Evolutionary conservation across 2,113 vertebrate species (phyloP), one percentile per base, ranked within the genome.

Genomic region (Coptodon rendalli): DNA sequence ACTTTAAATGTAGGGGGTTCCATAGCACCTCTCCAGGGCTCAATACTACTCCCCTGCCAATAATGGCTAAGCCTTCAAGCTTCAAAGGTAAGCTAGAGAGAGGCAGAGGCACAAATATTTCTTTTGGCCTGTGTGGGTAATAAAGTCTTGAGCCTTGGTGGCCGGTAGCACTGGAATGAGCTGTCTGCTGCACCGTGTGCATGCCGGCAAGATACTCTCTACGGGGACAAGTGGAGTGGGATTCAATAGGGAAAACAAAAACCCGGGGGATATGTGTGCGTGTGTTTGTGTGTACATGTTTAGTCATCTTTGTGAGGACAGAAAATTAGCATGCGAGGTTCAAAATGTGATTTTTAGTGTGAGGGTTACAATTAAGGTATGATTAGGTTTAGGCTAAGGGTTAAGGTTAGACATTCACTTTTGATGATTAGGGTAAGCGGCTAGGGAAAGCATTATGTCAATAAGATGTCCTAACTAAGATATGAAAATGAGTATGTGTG

Each of bases 1-100:
- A 97, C 97, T 98, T 97, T 97, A 97, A 94, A 97, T 96, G 94
- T 94, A 34, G 34, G 85, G 45, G 96, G 96, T 93, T 94, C 94
- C 89, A 93, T 96, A 96, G 96, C 97, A 97, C 94, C 96, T 94
- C 91, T 94, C 88, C 52, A 61, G 91, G 93, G 94, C 94, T 97
- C 96, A 96, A 96, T 97, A 97, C 94, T 94, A 4, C 95, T 80
- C 92, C 87, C 79, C 84, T 90, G 90, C 95, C 97, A 97, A 97
- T 97, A 97, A 96, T 84, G 57, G 40, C 81, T 92, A 93, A 95
- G 96, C 95, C 89, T 93, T 90, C 85, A 79, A 86, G 93, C 91
- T 95, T 92, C 91, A 94, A 96, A 93, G 91, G 95, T 94, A 92
- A 86, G 82, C 48, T 56, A 57, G 36, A 89, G 81, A 53, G 59